phyloP scores from a whole-genome alignment of 2,113 vertebrate genomes.

The Cairina moschata region DNA sequence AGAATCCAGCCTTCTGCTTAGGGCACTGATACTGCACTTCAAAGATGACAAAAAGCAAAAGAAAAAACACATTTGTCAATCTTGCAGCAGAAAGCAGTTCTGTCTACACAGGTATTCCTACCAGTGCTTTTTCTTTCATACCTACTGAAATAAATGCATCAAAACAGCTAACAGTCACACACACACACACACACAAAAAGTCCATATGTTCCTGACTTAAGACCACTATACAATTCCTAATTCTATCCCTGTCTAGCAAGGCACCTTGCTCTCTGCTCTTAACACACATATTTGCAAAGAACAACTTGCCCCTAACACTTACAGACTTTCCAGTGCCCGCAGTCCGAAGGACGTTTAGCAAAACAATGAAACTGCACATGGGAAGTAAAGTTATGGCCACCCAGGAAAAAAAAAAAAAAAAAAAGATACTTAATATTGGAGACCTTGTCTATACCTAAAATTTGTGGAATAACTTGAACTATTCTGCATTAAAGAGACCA shows the following conservation, averaged over 20 bases:
- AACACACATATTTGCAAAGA: background rate
- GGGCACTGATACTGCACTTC: background rate
- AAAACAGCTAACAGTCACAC: background rate
- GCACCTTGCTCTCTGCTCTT: background rate
- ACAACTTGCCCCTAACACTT: background rate
- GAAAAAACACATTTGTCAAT: background rate
- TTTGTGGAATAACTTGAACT: background rate
- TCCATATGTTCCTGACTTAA: background rate
- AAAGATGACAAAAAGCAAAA: background rate
- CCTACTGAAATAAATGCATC: background rate
- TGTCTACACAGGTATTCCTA: background rate
- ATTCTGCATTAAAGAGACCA: background rate
- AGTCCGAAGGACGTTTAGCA: background rate
- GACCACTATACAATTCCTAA: background rate
- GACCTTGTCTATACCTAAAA: background rate
- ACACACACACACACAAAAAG: background rate
- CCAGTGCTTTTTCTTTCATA: background rate
- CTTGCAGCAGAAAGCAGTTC: background rate
- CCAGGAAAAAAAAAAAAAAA: background rate
- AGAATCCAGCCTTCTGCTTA: background rate
- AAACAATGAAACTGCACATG: background rate
- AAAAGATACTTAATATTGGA: background rate
- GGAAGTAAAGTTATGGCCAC: background rate
- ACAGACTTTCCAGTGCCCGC: background rate
- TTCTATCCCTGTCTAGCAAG: background rate